Conservation (phyloP, 2,888 invertebrate species). For the Podotricha telesiphe region DNA sequence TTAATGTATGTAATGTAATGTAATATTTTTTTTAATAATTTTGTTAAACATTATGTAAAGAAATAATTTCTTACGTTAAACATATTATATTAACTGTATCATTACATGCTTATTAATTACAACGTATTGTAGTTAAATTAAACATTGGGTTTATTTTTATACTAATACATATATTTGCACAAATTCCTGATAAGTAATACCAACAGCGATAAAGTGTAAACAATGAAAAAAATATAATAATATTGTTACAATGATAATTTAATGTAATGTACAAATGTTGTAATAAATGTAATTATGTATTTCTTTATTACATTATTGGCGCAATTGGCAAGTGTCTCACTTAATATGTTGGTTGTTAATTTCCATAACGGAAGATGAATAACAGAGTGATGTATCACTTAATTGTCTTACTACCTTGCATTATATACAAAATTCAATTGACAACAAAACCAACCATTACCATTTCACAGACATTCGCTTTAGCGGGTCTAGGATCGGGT, state of each 20-base stretch:
- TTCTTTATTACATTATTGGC: neutral
- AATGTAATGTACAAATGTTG: neutral
- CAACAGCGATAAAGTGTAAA: conserved; percentile 9
- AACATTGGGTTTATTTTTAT: neutral
- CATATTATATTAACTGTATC: too few species aligned
- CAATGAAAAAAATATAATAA: neutral
- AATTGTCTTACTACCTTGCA: too few species aligned
- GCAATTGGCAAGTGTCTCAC: too few species aligned
- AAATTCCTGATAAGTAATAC: conserved; percentile 5
- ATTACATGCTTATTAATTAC: too few species aligned
- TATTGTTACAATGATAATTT: neutral
- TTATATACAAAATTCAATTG: neutral
- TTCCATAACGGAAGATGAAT: too few species aligned
- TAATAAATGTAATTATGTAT: neutral
- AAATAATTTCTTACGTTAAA: too few species aligned
- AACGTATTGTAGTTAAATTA: neutral
- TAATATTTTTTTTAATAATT: too few species aligned
- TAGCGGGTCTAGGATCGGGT: conserved; percentile 95
- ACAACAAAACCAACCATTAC: neutral
- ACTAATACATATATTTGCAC: neutral
- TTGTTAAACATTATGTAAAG: too few species aligned
- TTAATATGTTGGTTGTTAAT: too few species aligned
- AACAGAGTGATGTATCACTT: too few species aligned
- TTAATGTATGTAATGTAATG: too few species aligned
- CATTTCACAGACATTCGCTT: conserved; percentile 89